These are phyloP conservation scores for Bombylius discolor DNA, from an alignment of 2,888 invertebrate species.

Conservation along the genomic window DNA sequence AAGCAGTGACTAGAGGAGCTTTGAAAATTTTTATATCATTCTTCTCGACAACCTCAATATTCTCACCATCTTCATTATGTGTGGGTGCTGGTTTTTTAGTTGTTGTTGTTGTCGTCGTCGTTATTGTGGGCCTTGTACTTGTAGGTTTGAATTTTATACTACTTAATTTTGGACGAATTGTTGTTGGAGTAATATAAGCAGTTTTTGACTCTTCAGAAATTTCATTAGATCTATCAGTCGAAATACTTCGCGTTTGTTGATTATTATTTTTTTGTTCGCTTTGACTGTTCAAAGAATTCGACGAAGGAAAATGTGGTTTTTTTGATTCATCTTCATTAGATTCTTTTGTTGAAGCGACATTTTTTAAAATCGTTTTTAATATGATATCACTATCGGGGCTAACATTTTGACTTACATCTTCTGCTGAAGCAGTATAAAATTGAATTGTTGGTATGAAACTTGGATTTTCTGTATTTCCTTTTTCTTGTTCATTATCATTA, in stretches of 20 bases:
- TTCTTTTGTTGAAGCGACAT: neutral
- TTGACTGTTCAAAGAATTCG: neutral
- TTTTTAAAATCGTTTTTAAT: slow-evolving; percentile 2
- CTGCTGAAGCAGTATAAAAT: slow-evolving; percentile 39
- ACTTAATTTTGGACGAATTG: slow-evolving; percentile 18
- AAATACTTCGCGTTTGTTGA: slow-evolving; percentile 33
- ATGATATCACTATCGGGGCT: slow-evolving; percentile 8
- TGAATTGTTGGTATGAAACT: slow-evolving; percentile 40
- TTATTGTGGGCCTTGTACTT: slow-evolving; percentile 14
- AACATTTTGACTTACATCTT: neutral
- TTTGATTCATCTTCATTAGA: neutral
- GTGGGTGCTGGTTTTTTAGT: slow-evolving; percentile 53
- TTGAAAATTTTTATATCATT: slow-evolving; percentile 65
- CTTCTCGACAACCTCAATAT: slow-evolving; percentile 53
- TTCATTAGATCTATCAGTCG: slow-evolving; percentile 29
- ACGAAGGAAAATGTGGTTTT: neutral
- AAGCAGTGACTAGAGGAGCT: slow-evolving; percentile 71
- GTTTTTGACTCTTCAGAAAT: slow-evolving; percentile 19
- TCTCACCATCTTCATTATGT: slow-evolving; percentile 52
- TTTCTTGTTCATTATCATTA: slow-evolving; percentile 23
- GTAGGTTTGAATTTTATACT: neutral
- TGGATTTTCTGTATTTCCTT: slow-evolving; percentile 33
- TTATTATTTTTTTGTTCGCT: slow-evolving; percentile 22
- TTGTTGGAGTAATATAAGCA: slow-evolving; percentile 20
- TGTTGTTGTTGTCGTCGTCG: slow-evolving; percentile 41